Base-by-base conservation (phyloP, 2,888 invertebrate genomes). In the Frankliniella fusca region DNA sequence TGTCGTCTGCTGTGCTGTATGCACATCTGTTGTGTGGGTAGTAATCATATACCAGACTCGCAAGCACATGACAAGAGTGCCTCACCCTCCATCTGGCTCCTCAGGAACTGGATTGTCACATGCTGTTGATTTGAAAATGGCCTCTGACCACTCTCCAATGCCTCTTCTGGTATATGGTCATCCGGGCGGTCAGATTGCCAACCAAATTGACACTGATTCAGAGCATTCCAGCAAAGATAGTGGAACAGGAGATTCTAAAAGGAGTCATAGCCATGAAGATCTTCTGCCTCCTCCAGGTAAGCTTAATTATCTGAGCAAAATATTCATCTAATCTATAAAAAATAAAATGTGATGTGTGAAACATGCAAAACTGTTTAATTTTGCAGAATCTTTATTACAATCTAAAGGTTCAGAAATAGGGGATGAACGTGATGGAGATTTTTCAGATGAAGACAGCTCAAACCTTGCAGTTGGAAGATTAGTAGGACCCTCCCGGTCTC, bases 11-110 rank as follows among this genome's bases (percentile, higher is more conserved):
- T 95, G 97, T 89, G 94, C 97, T 82, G 95, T 97, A 23, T 93
- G 94, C n/a, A 97, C 97, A 11, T 96, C 96, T 0, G 91, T 95
- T 23, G 92, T 96, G 82, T 97, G 97, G 97, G 95, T 97, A 81
- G 93, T 96, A 82, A 95, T 97, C 84, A 96, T 96, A 86, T 96
- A 95, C 88, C 94, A 95, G 87, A 95, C 95, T 8, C 90, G 95
- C 84, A 93, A 93, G 88, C 91, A 92, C 54, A 89, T 91, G 88
- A 90, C 90, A 80, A 88, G 90, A 84, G 88, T 90, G 82, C 89
- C 90, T 84, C 89, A 88, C 83, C 88, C 88, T 81, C 90, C 88
- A 87, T 89, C 89, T 84, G 87, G 89, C 84, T 89, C 90, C 87
- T 88, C 81, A 80, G 20, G 80, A 48, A 18, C 38, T 49, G 61